Percentiles rank a stretch among this genome's conserved stretches.
phyloP scores from a whole-genome alignment of 1,140 invertebrate species.

The Diploscapter pachys region DNA sequence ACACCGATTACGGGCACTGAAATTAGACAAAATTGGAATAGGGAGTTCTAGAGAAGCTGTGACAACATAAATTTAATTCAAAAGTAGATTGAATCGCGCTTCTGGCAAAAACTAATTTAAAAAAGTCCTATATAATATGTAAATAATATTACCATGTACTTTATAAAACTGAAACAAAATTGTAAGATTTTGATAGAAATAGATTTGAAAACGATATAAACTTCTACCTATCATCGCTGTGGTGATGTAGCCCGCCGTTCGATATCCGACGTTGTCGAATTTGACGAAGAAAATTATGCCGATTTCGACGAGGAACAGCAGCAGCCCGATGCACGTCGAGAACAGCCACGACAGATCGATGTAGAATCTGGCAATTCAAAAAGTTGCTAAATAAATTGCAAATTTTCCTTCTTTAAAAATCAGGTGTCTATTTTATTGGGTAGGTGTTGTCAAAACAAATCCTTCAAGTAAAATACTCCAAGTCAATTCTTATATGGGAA shows the following conservation, averaged over 20 bases:
- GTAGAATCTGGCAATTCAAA: constrained; percentile 68
- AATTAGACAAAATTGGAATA: constrained; percentile 10
- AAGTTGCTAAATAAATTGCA: no score
- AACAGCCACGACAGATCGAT: constrained; percentile 96
- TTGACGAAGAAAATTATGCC: constrained; percentile 84
- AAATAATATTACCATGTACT: not conserved
- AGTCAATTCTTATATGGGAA: no score
- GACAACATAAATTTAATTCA: not conserved
- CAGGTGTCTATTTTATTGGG: no score
- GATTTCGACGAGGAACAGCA: constrained; percentile 89
- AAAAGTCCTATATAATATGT: not conserved
- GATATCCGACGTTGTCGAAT: constrained; percentile 56
- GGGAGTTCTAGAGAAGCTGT: constrained; percentile 3
- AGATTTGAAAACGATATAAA: not conserved
- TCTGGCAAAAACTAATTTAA: not conserved
- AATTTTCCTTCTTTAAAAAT: no score
- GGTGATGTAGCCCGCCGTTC: constrained; percentile 51
- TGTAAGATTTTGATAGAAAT: not conserved
- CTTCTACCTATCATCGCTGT: constrained; percentile 54
- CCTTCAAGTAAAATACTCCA: no score
- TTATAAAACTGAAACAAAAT: not conserved
- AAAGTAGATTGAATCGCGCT: no score
- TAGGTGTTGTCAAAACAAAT: no score
- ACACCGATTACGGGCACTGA: constrained; percentile 55
- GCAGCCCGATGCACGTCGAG: constrained; percentile 84